phyloP scores from a whole-genome alignment of 2,888 invertebrate genomes.

The Rhabditophanes sp. region DNA sequence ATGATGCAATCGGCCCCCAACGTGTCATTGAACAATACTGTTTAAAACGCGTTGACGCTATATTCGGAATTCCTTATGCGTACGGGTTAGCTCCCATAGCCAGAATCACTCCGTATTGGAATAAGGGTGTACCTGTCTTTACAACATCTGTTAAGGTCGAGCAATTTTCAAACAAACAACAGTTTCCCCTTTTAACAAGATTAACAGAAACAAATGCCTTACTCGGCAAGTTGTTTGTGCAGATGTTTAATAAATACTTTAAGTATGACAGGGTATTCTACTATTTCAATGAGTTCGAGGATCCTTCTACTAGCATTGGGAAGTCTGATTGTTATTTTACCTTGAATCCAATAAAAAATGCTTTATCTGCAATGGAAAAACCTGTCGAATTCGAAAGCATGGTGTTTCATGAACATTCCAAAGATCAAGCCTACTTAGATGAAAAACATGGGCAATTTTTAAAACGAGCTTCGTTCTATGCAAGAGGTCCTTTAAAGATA shows the following conservation, averaged over 20 bases:
- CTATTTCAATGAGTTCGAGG: slow-evolving; percentile 33
- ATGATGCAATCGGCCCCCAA: slow-evolving; percentile 37
- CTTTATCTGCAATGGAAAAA: too few relatives aligned
- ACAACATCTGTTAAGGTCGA: slow-evolving; percentile 66
- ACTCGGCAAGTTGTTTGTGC: slow-evolving; percentile 22
- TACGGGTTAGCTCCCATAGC: slow-evolving; percentile 72
- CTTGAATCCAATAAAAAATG: slow-evolving; percentile 36
- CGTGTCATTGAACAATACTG: slow-evolving; percentile 36
- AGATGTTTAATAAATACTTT: too few relatives aligned
- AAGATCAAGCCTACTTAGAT: too few relatives aligned
- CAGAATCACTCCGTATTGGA: slow-evolving; percentile 48
- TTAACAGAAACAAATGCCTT: slow-evolving; percentile 61
- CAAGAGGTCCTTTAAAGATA: slow-evolving; percentile 1
- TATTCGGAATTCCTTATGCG: slow-evolving; percentile 71
- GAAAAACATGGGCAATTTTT: not conserved
- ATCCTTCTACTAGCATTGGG: slow-evolving; percentile 19
- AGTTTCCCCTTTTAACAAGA: slow-evolving; percentile 64
- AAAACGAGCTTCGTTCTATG: not conserved
- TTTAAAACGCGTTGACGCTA: slow-evolving; percentile 54
- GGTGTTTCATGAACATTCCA: too few relatives aligned
- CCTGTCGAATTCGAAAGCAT: too few relatives aligned
- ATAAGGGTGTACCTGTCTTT: slow-evolving; percentile 55
- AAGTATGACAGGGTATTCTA: slow-evolving; percentile 55
- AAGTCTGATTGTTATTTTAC: slow-evolving; percentile 34
- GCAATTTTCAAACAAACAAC: slow-evolving; percentile 56